Evolutionary conservation across 1,140 invertebrate species (phyloP).

Genomic region (Bombus breviceps): DNA sequence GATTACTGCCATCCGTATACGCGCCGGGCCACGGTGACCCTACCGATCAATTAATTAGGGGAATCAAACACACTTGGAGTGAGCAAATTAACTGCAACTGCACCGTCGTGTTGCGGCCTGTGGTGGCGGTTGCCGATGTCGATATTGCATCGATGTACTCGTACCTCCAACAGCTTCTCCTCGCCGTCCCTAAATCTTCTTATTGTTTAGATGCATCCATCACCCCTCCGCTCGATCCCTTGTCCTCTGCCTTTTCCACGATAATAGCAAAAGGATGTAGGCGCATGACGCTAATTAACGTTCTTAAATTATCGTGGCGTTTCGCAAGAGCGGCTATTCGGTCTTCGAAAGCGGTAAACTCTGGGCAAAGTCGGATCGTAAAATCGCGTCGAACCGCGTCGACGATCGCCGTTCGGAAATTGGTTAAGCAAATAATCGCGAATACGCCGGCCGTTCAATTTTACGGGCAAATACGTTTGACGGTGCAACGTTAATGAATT

Average conservation of each 20-base stretch:
- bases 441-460: conserved; percentile 69
- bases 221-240: too few relatives aligned
- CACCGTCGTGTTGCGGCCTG: conserved; percentile 78
- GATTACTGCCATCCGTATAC: conserved; percentile 79
- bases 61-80: conserved; percentile 83
- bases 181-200: not conserved
- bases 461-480: conserved; percentile 75
- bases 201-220: not conserved
- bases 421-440: conserved; percentile 75
- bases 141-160: conserved; percentile 38
- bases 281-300: not conserved
- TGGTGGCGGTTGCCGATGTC: conserved; percentile 70
- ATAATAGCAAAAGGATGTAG: not conserved
- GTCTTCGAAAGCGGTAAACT: not conserved
- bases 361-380: conserved; percentile 28
- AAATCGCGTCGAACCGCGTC: conserved; percentile 56
- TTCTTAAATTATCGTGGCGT: not conserved
- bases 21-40: conserved; percentile 73
- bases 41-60: conserved; percentile 83
- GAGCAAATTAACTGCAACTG: conserved; percentile 83
- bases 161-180: not conserved
- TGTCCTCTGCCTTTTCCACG: not conserved
- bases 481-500: conserved; percentile 72
- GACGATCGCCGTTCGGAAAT: conserved; percentile 68
- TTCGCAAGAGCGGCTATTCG: not conserved